Percentiles rank a stretch among this genome's conserved stretches.
These are phyloP conservation scores for Sesamia nonagrioides DNA, from an alignment of 1,140 invertebrate species.

Conservation along the genomic window DNA sequence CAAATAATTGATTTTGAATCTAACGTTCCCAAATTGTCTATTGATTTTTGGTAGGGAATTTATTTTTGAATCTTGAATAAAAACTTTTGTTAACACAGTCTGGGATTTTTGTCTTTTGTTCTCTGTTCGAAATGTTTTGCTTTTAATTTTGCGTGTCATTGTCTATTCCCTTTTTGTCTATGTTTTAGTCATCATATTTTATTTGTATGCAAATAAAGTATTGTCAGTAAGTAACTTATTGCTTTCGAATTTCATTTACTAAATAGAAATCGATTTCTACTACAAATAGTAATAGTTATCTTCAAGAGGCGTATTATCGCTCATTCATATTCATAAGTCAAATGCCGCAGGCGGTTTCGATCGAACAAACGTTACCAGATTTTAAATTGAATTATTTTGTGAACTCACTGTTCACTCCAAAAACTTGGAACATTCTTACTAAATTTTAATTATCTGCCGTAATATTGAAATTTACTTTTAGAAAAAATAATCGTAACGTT, in stretches of 20 bases:
- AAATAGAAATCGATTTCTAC: constrained; percentile 21
- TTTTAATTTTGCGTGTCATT: no score
- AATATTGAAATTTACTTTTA: no score
- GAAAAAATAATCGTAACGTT: no score
- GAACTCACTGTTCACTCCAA: neutral
- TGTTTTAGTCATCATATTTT: neutral
- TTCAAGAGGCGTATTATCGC: constrained; percentile 61
- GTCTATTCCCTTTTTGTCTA: no score
- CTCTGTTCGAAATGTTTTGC: no score
- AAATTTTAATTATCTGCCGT: no score
- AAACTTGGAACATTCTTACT: neutral
- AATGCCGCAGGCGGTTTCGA: constrained; percentile 55
- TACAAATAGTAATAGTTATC: constrained; percentile 68
- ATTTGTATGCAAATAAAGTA: neutral
- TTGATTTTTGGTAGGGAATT: no score
- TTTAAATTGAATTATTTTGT: constrained; percentile 41
- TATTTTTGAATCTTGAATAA: no score
- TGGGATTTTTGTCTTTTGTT: no score
- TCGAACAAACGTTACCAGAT: constrained; percentile 47
- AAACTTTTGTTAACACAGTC: no score
- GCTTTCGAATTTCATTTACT: neutral
- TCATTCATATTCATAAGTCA: constrained; percentile 76
- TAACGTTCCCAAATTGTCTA: no score
- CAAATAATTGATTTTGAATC: no score
- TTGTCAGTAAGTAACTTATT: neutral